A percentile compares a stretch with the other conserved stretches of the same genome.
Conservation (phyloP, 2,797 vertebrate genomes). For the Micropoecilia bifurca region DNA sequence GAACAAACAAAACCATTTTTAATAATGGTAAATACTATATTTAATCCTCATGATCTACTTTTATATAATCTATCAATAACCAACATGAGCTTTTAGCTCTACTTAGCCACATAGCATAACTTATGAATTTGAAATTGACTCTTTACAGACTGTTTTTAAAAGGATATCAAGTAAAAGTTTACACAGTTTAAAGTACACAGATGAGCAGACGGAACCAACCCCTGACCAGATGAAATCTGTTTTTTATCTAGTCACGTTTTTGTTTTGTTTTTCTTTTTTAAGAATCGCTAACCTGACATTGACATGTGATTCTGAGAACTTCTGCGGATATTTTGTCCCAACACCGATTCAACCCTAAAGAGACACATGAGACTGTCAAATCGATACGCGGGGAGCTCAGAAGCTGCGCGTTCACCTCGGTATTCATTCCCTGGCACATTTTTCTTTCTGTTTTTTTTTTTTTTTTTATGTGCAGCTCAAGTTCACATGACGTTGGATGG, state of each 20-base stretch:
- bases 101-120: background rate
- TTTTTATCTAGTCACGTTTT: conserved; percentile 4
- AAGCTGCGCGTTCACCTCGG: conserved; percentile 15
- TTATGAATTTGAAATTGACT: conserved; percentile 5
- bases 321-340: conserved; percentile 34
- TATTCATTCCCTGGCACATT: conserved; percentile 7
- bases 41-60: background rate
- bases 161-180: background rate
- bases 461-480: conserved; percentile 23
- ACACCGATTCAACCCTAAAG: conserved; percentile 35
- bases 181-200: too few relatives aligned
- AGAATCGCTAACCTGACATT: conserved; percentile 18
- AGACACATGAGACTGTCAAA: conserved; percentile 30
- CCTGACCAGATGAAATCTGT: conserved; percentile 5
- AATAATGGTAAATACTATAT: too few relatives aligned
- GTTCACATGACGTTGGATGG: conserved; percentile 58
- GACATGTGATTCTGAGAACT: conserved; percentile 23
- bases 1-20: too few relatives aligned
- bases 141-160: conserved; percentile 3
- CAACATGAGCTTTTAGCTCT: conserved; percentile 9
- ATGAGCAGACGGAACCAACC: background rate
- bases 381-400: conserved; percentile 38
- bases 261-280: background rate
- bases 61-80: background rate
- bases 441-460: conserved; percentile 18